Conservation (phyloP, 2,888 invertebrate species). For the Drosophila formosana region DNA sequence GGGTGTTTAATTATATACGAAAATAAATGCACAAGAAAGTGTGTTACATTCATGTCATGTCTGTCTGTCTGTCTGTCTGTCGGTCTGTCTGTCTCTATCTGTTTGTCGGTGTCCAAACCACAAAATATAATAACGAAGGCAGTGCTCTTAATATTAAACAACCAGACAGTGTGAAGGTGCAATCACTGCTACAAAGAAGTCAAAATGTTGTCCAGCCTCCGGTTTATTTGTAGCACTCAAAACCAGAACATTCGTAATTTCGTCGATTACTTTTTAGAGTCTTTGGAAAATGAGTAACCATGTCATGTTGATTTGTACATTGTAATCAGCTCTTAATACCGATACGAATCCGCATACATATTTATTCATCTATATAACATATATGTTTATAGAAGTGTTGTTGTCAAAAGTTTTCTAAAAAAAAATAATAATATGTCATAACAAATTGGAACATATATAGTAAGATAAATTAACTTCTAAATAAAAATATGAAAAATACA, state of each 20-base stretch:
- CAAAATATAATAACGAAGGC: constrained; percentile 4
- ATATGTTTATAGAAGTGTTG: too few species aligned
- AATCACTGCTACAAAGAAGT: background rate
- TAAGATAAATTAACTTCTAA: too few species aligned
- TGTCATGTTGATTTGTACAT: too few species aligned
- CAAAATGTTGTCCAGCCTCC: constrained; percentile 1
- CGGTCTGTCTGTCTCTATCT: background rate
- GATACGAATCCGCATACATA: too few species aligned
- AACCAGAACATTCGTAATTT: background rate
- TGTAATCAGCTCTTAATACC: too few species aligned
- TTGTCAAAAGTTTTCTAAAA: too few species aligned
- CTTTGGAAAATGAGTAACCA: too few species aligned
- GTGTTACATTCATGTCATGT: constrained; percentile 1
- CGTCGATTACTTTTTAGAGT: background rate
- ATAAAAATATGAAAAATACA: too few species aligned
- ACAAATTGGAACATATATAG: too few species aligned
- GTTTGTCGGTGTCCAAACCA: constrained; percentile 11
- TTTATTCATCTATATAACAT: too few species aligned
- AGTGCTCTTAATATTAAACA: background rate
- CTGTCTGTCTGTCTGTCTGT: background rate
- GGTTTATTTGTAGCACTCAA: background rate
- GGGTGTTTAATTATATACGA: constrained; percentile 22
- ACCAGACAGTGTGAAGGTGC: constrained; percentile 2
- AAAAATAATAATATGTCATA: too few species aligned
- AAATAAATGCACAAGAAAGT: constrained; percentile 1